Conservation (phyloP, 30 jellyfish, hydroid and myxozoan genomes). For the Mastigias papua region DNA sequence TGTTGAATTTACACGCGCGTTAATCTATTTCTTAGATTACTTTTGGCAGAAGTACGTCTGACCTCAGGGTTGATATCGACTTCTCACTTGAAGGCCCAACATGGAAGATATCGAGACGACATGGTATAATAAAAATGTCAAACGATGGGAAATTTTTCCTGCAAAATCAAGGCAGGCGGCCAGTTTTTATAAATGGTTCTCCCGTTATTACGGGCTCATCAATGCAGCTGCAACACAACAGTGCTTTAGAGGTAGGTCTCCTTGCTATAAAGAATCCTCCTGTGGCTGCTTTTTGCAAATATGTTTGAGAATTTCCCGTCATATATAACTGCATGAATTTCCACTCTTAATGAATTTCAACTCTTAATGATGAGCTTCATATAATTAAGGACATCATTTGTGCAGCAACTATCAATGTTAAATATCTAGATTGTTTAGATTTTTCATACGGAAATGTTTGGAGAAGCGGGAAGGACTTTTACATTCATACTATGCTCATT, state of each 20-base stretch:
- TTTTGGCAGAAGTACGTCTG: slow-evolving; percentile 85
- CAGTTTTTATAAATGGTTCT: slow-evolving; percentile 86
- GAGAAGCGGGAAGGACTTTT: no score
- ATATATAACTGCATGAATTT: no score
- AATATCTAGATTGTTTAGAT: no score
- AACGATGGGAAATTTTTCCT: slow-evolving; percentile 63
- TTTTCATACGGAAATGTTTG: no score
- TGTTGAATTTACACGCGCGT: background rate
- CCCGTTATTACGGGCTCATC: slow-evolving; percentile 76
- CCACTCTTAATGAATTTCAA: no score
- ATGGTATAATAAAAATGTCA: slow-evolving; percentile 68
- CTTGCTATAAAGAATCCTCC: background rate
- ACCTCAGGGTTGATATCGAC: slow-evolving; percentile 85
- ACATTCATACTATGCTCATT: no score
- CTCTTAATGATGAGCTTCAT: no score
- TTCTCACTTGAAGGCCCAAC: slow-evolving; percentile 98
- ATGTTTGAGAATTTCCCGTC: no score
- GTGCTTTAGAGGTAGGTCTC: slow-evolving; percentile 66
- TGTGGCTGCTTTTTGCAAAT: background rate
- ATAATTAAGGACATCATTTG: no score
- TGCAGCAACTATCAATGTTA: no score
- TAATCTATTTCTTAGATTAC: slow-evolving; percentile 45
- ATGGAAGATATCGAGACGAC: slow-evolving; percentile 90
- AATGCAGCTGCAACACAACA: slow-evolving; percentile 67
- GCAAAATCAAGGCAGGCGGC: slow-evolving; percentile 83